phyloP scores from a whole-genome alignment of 2,113 vertebrate species.

The Pseudorasbora parva region DNA sequence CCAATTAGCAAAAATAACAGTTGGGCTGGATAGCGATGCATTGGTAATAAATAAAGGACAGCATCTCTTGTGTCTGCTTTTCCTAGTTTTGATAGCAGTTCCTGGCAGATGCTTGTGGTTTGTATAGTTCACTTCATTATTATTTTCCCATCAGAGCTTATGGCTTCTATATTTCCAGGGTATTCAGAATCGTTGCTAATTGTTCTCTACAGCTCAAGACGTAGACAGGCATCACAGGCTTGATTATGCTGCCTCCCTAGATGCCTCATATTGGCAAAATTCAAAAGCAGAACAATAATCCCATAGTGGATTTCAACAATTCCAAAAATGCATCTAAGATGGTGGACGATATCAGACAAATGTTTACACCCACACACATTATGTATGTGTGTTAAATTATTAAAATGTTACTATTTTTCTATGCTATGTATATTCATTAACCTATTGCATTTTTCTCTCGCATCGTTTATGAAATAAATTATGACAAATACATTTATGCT shows the following conservation, averaged over 20 bases:
- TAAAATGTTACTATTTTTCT: too few species aligned
- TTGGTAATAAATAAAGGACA: neutral
- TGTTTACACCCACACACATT: neutral
- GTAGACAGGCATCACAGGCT: neutral
- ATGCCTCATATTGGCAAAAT: neutral
- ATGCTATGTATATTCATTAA: too few species aligned
- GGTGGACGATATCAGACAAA: neutral
- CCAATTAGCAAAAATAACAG: neutral
- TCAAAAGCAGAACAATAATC: neutral
- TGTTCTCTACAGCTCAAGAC: conserved; percentile 3
- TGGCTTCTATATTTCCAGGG: conserved; percentile 45
- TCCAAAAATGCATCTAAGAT: neutral
- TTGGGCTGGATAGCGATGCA: neutral
- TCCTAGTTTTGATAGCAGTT: conserved; percentile 34
- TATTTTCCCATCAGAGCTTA: conserved; percentile 46
- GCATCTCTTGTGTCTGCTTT: conserved; percentile 3
- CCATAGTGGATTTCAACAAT: neutral
- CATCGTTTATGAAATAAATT: too few species aligned
- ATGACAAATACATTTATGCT: neutral
- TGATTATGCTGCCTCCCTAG: neutral
- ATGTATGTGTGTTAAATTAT: too few species aligned
- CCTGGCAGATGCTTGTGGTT: conserved; percentile 45
- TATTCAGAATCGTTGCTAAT: conserved; percentile 43
- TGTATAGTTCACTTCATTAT: conserved; percentile 48
- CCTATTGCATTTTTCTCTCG: too few species aligned